Evolutionary conservation across 2,888 invertebrate species (phyloP), one percentile per base, ranked within the genome.

Genomic region (Panorpa germanica): DNA sequence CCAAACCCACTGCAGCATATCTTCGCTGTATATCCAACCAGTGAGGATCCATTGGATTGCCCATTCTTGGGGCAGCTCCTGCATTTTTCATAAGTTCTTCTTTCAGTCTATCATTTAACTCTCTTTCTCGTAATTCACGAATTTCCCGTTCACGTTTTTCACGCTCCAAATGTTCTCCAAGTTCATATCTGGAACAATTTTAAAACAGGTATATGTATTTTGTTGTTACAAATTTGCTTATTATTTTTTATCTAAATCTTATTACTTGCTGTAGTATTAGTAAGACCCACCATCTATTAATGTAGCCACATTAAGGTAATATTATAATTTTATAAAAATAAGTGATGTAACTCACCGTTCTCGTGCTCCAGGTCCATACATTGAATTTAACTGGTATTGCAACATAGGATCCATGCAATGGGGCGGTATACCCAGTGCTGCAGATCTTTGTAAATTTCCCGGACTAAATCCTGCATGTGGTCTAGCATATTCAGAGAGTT

Each of bases 11-110:
- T 10, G 18, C 26, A 25, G 50, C 53, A 40, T 68, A 75, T 47
- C 81, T 63, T 47, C 86, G 61, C 48, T 91, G 91, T 50, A 91
- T 71, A 49, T 93, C 91, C 42, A 91, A 55, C 88, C 90, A 75
- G 43, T 74, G 74, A 1, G 80, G 78, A 49, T 81, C 80, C 41
- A 80, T 59, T 34, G 72, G 61, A 28, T 68, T 65, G 15, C 65
- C 68, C 11, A 66, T 63, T 38, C 67, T 67, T 37, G 65, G 65
- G 10, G 41, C 43, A 31, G 56, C 57, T 41, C 56, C 55, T 36
- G 71, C 65, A 51, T 66, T 69, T 57, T 91, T 78, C 58, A 81
- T 59, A 38, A 86, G 63, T 50, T 86, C 91, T 47, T 88, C 88
- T 56, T 90, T 86, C 38, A 90, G 61, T 39, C 85, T 63, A 45